phyloP scores from a whole-genome alignment of 1,140 invertebrate genomes.

The Drosophila mayri region DNA sequence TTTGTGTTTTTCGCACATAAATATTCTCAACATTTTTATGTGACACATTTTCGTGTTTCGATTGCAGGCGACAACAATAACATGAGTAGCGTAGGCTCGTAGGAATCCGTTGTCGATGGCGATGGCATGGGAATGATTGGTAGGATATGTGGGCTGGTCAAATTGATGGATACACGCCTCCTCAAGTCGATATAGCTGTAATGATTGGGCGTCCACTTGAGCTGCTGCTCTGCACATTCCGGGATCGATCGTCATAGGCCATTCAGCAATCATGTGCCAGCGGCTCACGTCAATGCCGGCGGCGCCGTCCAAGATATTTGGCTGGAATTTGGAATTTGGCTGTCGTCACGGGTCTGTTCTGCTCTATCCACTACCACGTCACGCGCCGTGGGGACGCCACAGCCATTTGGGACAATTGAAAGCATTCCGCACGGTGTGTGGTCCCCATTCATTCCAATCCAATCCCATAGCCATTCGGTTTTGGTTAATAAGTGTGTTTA shows the following conservation, averaged over 20 bases:
- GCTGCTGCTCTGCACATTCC: constrained; percentile 56
- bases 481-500: constrained; percentile 44
- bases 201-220: constrained; percentile 58
- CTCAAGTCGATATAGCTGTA: constrained; percentile 19
- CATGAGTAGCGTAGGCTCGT: constrained; percentile 36
- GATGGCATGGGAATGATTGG: not conserved
- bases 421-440: constrained; percentile 25
- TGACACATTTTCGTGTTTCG: constrained; percentile 69
- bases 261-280: constrained; percentile 61
- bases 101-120: constrained; percentile 2
- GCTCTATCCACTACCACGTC: constrained; percentile 52
- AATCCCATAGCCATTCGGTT: constrained; percentile 20
- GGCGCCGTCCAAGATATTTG: constrained; percentile 57
- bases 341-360: constrained; percentile 72
- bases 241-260: constrained; percentile 47
- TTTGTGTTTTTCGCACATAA: constrained; percentile 60
- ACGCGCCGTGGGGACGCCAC: constrained; percentile 70
- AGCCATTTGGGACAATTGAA: constrained; percentile 41
- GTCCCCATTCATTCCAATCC: constrained; percentile 30
- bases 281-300: constrained; percentile 65
- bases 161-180: constrained; percentile 8
- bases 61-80: constrained; percentile 57
- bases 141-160: constrained; percentile 4
- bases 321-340: constrained; percentile 59
- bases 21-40: constrained; percentile 65